Base-by-base conservation (phyloP, 2,797 vertebrate species). In the Pagetopsis macropterus region DNA sequence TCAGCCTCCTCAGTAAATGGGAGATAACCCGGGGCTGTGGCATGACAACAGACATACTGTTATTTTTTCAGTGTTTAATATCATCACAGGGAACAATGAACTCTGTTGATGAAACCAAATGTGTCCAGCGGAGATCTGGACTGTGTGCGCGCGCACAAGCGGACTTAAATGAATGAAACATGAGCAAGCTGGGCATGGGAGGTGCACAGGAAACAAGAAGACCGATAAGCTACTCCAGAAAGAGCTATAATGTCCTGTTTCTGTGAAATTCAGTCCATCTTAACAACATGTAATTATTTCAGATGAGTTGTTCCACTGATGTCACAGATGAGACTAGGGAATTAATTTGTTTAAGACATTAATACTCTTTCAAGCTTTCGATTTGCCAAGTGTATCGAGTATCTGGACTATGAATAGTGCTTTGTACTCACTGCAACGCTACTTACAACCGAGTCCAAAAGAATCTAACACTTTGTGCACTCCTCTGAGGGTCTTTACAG, bases 41-140 rank as follows among this genome's bases (percentile, higher is more conserved):
- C 61, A 69, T 46, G 84, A 95, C 94, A 95, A 94, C 77, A 88
- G 90, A 79, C 62, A 66, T 74, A 89, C 86, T 94, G 93, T 94
- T 27, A 88, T 89, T 69, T 70, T 91, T 74, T 87, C 82, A 74
- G 87, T 73, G 86, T 91, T 94, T 88, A 91, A 84, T 90, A 91
- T 91, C 91, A 84, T 87, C 61, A 21, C 80, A 5, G 82, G 37
- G 90, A 91, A 94, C 93, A 95, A 95, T 84, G 93, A 89, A 83
- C 83, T 86, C 93, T 92, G 86, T 94, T 93, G 68, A 88, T 82
- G 94, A 94, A 95, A 95, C 81, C 64, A 75, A 89, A 94, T 92
- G 92, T 62, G 69, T 83, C 82, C 79, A 82, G 74, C 45, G 83
- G 90, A 85, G 84, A 78, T 86, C 67, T 76, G 82, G 80, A 64